Conservation (phyloP, 2,797 vertebrate genomes). For the Lemur catta region DNA sequence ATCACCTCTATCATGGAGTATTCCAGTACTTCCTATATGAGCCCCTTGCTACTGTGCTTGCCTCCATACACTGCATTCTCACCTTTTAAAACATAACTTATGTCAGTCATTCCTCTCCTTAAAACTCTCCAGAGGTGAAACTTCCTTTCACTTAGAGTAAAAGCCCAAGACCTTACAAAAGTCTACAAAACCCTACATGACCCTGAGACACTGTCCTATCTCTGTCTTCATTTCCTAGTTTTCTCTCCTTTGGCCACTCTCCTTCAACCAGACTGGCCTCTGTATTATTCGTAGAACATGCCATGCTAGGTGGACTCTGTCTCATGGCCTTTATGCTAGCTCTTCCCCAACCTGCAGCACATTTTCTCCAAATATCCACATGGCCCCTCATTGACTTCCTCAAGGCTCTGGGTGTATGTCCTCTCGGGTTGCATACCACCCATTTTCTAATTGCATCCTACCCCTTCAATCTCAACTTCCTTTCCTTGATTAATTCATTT, state of each 20-base stretch:
- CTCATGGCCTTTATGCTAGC: rapidly evolving
- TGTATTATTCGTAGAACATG: background rate
- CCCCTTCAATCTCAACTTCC: background rate
- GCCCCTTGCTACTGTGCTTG: background rate
- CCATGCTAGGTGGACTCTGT: background rate
- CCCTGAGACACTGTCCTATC: too few species aligned
- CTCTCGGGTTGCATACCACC: background rate
- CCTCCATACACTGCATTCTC: too few species aligned
- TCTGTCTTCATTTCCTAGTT: background rate
- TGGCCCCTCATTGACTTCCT: background rate
- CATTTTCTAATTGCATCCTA: background rate
- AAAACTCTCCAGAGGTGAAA: background rate
- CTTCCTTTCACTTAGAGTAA: background rate
- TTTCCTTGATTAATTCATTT: background rate
- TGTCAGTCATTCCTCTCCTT: background rate
- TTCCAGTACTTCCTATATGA: background rate
- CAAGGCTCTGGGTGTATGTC: background rate
- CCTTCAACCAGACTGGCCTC: background rate
- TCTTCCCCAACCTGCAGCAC: too few species aligned
- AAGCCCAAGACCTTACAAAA: background rate
- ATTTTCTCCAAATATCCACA: background rate
- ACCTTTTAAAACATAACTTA: background rate
- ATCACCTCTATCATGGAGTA: background rate
- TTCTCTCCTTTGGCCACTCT: background rate
- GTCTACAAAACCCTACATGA: background rate